These are phyloP conservation scores for Scophthalmus maximus DNA, from an alignment of 2,113 vertebrate genomes.

Conservation along the genomic window DNA sequence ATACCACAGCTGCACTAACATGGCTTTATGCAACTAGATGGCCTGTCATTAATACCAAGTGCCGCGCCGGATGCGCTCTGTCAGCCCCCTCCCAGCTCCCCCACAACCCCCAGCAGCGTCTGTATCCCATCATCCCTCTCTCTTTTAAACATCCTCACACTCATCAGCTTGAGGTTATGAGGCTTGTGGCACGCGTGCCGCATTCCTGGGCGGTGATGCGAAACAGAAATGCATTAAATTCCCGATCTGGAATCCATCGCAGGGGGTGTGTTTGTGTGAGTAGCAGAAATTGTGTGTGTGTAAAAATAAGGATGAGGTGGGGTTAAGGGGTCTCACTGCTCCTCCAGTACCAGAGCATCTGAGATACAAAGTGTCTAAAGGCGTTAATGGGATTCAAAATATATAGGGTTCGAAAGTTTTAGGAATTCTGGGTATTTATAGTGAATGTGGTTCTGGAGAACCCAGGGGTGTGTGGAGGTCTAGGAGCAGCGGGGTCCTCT, in stretches of 20 bases:
- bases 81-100: slow-evolving; percentile 21
- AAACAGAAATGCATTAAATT: slow-evolving; percentile 83
- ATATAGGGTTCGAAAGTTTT: slow-evolving; percentile 51
- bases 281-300: not conserved
- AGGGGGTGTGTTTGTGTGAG: slow-evolving; percentile 58
- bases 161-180: slow-evolving; percentile 76
- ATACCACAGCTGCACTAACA: slow-evolving; percentile 74
- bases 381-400: slow-evolving; percentile 58
- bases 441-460: slow-evolving; percentile 19
- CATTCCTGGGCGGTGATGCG: slow-evolving; percentile 82
- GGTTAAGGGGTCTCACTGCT: slow-evolving; percentile 45
- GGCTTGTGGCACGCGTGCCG: slow-evolving; percentile 77
- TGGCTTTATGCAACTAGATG: slow-evolving; percentile 66
- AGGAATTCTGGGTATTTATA: slow-evolving; percentile 66
- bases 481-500: slow-evolving; percentile 34
- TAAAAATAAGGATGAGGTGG: slow-evolving; percentile 24
- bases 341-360: slow-evolving; percentile 47
- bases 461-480: slow-evolving; percentile 35
- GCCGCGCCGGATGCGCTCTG: slow-evolving; percentile 56
- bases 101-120: slow-evolving; percentile 75
- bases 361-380: slow-evolving; percentile 43
- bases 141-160: slow-evolving; percentile 78
- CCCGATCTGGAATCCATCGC: slow-evolving; percentile 83
- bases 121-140: slow-evolving; percentile 81
- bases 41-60: slow-evolving; percentile 65